A percentile compares a stretch with the other conserved stretches of the same genome.
phyloP scores from a whole-genome alignment of 2,888 invertebrate genomes.

The Pristionchus exspectatus region DNA sequence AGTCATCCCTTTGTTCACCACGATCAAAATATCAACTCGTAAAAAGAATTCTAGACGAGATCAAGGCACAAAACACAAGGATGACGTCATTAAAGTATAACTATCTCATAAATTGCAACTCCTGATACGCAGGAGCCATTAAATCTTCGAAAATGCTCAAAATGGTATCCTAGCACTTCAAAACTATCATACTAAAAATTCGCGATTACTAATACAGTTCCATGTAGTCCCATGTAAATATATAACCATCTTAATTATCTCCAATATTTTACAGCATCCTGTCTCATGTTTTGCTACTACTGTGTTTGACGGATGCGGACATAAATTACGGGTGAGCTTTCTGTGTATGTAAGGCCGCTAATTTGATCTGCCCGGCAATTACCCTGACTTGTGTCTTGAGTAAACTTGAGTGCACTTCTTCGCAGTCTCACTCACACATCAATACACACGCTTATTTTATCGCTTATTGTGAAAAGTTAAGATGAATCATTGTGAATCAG shows the following conservation, averaged over 20 bases:
- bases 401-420: background rate
- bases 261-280: no score
- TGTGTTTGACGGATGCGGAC: background rate
- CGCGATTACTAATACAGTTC: no score
- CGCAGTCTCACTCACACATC: no score
- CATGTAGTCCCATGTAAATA: no score
- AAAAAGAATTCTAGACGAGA: background rate
- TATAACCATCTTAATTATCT: no score
- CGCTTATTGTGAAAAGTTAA: background rate
- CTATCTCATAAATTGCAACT: no score
- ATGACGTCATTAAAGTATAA: no score
- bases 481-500: conserved; percentile 1
- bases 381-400: background rate
- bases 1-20: background rate
- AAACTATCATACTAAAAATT: no score
- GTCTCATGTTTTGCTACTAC: no score
- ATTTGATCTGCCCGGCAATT: background rate
- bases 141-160: no score
- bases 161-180: no score
- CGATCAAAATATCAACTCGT: background rate
- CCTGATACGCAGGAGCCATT: no score
- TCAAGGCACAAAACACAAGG: background rate
- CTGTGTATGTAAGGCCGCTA: background rate
- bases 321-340: background rate
- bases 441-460: background rate